These are phyloP conservation scores for Phenganax marumi DNA, from an alignment of 92 coral and sea anemone species.

Conservation along the genomic window DNA sequence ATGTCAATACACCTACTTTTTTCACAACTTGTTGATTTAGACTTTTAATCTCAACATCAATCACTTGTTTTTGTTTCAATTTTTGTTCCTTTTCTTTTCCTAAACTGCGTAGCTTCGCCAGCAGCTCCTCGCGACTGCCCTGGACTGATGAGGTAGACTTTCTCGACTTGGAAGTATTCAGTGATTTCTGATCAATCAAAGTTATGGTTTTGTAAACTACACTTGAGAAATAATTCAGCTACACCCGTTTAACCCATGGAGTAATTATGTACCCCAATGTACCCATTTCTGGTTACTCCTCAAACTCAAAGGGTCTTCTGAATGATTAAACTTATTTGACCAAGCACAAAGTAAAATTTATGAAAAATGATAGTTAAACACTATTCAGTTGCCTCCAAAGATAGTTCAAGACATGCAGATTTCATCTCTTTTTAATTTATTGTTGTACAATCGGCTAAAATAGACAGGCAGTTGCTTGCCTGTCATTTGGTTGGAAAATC, in stretches of 20 bases:
- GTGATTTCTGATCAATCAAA: constrained; percentile 11
- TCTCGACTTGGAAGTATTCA: background rate
- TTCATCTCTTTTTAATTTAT: no score
- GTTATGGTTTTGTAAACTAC: background rate
- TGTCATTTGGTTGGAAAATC: no score
- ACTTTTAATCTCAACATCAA: constrained; percentile 71
- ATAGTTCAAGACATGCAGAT: no score
- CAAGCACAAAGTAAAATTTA: no score
- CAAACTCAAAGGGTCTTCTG: no score
- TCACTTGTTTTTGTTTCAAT: constrained; percentile 67
- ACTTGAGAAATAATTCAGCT: background rate
- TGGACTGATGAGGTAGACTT: background rate
- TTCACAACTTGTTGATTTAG: constrained; percentile 66
- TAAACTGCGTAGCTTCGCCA: constrained; percentile 59
- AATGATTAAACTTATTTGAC: no score
- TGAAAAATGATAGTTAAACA: no score
- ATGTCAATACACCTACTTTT: constrained; percentile 59
- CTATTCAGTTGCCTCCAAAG: no score
- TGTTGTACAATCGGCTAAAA: no score
- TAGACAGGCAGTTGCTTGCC: no score
- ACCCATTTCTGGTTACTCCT: no score
- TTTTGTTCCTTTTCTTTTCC: constrained; percentile 68
- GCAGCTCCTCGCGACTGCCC: constrained; percentile 61
- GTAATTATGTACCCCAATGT: background rate
- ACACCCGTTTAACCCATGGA: no score